Percentiles rank a stretch among this genome's conserved stretches.
phyloP scores from a whole-genome alignment of 2,797 vertebrate genomes.

The Chiloscyllium punctatum region DNA sequence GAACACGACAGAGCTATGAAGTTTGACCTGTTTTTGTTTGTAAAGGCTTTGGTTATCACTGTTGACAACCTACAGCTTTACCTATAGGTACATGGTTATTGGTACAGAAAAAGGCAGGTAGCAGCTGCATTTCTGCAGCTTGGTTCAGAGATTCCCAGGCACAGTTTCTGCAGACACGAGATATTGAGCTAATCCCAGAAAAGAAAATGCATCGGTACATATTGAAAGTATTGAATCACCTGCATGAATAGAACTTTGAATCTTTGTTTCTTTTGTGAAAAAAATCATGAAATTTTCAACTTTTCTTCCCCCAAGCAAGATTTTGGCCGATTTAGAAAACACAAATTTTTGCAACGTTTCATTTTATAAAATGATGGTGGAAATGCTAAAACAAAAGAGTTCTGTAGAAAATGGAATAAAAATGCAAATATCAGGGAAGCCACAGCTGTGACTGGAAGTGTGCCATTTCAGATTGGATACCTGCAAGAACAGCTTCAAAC shows the following conservation, averaged over 20 bases:
- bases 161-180: not conserved
- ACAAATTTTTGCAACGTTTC: not conserved
- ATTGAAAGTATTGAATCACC: not conserved
- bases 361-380: not conserved
- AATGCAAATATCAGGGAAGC: not conserved
- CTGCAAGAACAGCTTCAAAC: not conserved
- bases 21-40: not conserved
- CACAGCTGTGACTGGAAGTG: not conserved
- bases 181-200: not conserved
- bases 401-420: not conserved
- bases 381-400: not conserved
- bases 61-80: not conserved
- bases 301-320: not conserved
- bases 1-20: not conserved
- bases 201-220: not conserved
- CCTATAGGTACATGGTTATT: not conserved
- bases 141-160: not conserved
- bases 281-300: not conserved
- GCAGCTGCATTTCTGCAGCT: not conserved
- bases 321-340: not conserved
- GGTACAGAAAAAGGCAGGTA: no score
- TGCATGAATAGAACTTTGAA: not conserved
- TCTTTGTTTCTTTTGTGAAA: not conserved
- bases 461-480: conserved; percentile 6
- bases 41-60: not conserved